These are phyloP conservation scores for Apus apus DNA, from an alignment of 2,113 vertebrate species.

Conservation along the genomic window DNA sequence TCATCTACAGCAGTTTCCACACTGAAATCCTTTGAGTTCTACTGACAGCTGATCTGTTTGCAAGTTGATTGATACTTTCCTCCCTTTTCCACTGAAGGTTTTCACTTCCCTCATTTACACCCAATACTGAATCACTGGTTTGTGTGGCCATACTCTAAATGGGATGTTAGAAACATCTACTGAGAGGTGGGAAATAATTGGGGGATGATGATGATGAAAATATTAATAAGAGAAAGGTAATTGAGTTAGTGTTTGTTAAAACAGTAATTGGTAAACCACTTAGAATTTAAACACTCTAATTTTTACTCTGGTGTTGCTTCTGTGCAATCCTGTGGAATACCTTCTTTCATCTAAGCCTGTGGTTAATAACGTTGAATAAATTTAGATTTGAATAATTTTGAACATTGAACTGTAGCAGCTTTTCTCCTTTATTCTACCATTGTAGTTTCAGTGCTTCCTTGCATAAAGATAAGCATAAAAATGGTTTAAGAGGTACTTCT, in stretches of 20 bases:
- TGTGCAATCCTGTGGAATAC: constrained; percentile 11
- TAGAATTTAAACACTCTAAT: neutral
- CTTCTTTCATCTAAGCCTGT: constrained; percentile 48
- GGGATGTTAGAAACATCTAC: neutral
- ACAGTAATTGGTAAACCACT: constrained; percentile 46
- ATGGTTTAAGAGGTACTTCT: constrained; percentile 2
- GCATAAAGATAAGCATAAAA: constrained; percentile 13
- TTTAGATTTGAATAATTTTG: constrained; percentile 42
- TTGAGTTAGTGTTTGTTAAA: constrained; percentile 18
- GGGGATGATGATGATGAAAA: neutral
- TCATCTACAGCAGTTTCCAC: constrained; percentile 5
- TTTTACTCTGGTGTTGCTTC: constrained; percentile 22
- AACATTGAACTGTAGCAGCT: neutral
- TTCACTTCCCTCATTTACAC: neutral
- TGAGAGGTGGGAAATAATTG: neutral
- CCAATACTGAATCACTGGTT: neutral
- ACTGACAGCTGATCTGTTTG: constrained; percentile 48
- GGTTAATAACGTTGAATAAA: constrained; percentile 37
- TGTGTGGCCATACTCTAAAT: neutral
- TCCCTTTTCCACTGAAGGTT: constrained; percentile 10
- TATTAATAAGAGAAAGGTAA: neutral
- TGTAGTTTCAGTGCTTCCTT: constrained; percentile 3
- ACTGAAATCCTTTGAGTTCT: constrained; percentile 58
- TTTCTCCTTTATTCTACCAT: neutral
- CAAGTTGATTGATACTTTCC: constrained; percentile 58